These are phyloP conservation scores for Thunnus maccoyii DNA, from an alignment of 2,113 vertebrate genomes.

Conservation along the genomic window DNA sequence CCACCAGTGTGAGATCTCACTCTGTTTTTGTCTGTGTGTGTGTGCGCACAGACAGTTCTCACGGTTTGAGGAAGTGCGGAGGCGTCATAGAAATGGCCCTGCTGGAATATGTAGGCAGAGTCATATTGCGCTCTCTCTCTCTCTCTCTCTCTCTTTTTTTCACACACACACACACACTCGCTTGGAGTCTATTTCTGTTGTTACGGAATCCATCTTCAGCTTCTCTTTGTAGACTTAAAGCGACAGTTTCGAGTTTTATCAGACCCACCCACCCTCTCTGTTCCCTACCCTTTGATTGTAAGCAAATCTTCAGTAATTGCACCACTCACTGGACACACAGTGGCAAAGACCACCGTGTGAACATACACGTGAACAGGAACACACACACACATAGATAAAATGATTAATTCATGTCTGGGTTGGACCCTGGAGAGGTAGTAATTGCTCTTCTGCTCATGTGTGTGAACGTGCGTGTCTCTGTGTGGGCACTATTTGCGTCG, in stretches of 20 bases:
- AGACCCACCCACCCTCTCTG: not conserved
- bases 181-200: conserved; percentile 38
- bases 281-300: conserved; percentile 10
- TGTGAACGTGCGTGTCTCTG: not conserved
- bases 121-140: conserved; percentile 36
- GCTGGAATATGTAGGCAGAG: conserved; percentile 70
- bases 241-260: too few relatives aligned
- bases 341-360: not conserved
- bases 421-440: not conserved
- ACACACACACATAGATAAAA: not conserved
- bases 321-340: conserved; percentile 17
- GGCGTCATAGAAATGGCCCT: conserved; percentile 69
- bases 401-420: not conserved
- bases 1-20: conserved; percentile 15
- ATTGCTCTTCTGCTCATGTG: not conserved
- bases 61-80: conserved; percentile 79
- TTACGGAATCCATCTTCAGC: conserved; percentile 36
- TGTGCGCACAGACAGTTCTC: conserved; percentile 69
- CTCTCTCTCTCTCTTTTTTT: not conserved
- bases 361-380: not conserved
- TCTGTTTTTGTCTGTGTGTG: conserved; percentile 18
- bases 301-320: conserved; percentile 27
- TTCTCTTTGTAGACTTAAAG: conserved; percentile 49
- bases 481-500: not conserved
- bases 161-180: not conserved